Evolutionary conservation across 2,888 invertebrate species (phyloP).

Genomic region (Emesis castigata): DNA sequence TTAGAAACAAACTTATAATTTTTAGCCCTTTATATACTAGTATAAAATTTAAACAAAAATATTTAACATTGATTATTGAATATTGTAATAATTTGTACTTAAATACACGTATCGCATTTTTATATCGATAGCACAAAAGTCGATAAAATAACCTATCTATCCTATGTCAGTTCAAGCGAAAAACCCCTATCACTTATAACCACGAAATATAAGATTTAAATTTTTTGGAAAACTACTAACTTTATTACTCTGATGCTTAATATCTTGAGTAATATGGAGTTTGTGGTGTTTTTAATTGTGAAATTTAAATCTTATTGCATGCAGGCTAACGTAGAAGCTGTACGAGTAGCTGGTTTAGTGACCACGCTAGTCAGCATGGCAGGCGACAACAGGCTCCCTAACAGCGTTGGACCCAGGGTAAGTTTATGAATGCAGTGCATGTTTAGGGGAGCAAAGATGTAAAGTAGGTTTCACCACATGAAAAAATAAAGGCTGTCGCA

Average conservation of each 20-base stretch:
- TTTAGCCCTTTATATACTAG: no score
- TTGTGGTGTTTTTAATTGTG: slow-evolving; percentile 73
- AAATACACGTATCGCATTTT: no score
- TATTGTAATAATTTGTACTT: no score
- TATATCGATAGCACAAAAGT: not conserved
- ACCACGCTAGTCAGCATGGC: slow-evolving; percentile 95
- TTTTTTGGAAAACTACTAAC: slow-evolving; percentile 74
- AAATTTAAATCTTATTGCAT: slow-evolving; percentile 87
- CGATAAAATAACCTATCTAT: not conserved
- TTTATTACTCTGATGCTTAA: not conserved
- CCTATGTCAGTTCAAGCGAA: not conserved
- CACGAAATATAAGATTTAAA: slow-evolving; percentile 82
- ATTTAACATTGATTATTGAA: no score
- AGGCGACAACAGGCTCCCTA: slow-evolving; percentile 88
- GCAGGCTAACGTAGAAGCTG: slow-evolving; percentile 95
- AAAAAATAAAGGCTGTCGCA: not conserved
- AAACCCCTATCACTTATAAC: not conserved
- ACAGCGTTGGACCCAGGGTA: slow-evolving; percentile 87
- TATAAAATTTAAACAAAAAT: no score
- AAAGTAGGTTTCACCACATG: not conserved
- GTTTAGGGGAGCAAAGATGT: slow-evolving; percentile 34
- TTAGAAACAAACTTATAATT: no score
- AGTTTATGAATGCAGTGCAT: slow-evolving; percentile 68
- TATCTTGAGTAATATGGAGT: not conserved
- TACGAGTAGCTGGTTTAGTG: slow-evolving; percentile 94